Conservation (phyloP, 2,797 vertebrate genomes). For the Gouania willdenowi region DNA sequence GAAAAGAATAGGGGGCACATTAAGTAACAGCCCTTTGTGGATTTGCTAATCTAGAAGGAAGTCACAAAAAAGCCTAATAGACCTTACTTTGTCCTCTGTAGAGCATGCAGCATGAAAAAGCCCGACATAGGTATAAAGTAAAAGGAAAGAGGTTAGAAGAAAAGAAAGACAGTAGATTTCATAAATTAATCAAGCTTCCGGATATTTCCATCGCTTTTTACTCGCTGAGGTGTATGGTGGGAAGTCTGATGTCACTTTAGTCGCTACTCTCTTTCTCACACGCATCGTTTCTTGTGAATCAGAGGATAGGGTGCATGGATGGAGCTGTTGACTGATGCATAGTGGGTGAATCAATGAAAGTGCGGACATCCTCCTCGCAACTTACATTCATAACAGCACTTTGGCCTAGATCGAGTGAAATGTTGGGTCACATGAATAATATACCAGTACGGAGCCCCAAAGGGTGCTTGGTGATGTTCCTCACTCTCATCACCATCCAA, state of each 20-base stretch:
- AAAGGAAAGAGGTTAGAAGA: constrained; percentile 9
- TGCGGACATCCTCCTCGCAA: constrained; percentile 52
- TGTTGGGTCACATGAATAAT: constrained; percentile 73
- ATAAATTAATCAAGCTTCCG: constrained; percentile 72
- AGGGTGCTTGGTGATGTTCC: constrained; percentile 60
- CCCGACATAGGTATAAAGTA: constrained; percentile 40
- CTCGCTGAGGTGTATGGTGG: constrained; percentile 40
- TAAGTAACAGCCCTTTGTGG: constrained; percentile 13
- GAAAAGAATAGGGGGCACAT: constrained; percentile 28
- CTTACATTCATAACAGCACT: constrained; percentile 51
- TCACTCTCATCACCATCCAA: constrained; percentile 34
- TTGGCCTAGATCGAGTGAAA: constrained; percentile 68
- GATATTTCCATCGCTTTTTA: constrained; percentile 60
- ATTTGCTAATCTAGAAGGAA: constrained; percentile 10
- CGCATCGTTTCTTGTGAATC: constrained; percentile 41
- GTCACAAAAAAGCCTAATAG: constrained; percentile 2
- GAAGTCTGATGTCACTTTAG: constrained; percentile 35
- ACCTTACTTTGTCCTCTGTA: constrained; percentile 14
- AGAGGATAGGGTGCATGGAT: constrained; percentile 12
- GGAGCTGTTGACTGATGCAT: constrained; percentile 41
- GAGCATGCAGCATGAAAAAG: constrained; percentile 43
- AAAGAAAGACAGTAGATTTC: constrained; percentile 45
- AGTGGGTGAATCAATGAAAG: constrained; percentile 54
- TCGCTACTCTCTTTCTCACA: constrained; percentile 9
- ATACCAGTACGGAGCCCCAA: constrained; percentile 56